Conservation (phyloP, 2,888 invertebrate genomes). For the Protophormia terraenovae region DNA sequence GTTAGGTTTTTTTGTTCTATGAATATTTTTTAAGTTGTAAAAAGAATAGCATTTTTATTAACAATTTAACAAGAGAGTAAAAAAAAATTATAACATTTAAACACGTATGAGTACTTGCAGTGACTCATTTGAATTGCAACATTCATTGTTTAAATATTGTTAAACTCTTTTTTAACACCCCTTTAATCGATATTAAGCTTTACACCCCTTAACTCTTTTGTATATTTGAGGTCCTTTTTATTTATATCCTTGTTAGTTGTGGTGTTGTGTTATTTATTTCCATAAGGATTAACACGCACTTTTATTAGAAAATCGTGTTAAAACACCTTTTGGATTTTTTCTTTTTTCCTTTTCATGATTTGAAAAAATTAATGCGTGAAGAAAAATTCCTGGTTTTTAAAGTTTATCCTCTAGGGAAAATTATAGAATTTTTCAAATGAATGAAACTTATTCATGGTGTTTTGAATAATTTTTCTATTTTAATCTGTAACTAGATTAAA, state of each 20-base stretch:
- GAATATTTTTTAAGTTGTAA: neutral
- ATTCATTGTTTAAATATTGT: slow-evolving; percentile 35
- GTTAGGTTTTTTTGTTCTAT: neutral
- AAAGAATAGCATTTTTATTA: slow-evolving; percentile 33
- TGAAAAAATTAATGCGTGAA: neutral
- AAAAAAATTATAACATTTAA: neutral
- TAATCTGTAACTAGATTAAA: too few relatives aligned
- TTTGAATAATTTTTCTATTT: too few relatives aligned
- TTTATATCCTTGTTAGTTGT: slow-evolving; percentile 33
- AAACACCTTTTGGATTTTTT: neutral
- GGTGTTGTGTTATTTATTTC: neutral
- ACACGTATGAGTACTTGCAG: neutral
- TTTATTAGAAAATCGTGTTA: neutral
- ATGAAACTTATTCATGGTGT: too few relatives aligned
- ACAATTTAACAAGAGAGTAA: slow-evolving; percentile 22
- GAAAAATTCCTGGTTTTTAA: neutral
- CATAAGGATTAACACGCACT: slow-evolving; percentile 30
- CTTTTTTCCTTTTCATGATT: neutral
- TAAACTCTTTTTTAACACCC: slow-evolving; percentile 47
- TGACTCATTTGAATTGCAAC: slow-evolving; percentile 38
- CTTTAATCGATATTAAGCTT: slow-evolving; percentile 2
- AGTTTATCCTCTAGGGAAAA: neutral
- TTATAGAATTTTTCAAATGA: neutral
- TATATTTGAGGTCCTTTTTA: neutral
- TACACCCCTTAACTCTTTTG: too few relatives aligned